Evolutionary conservation across 2,113 vertebrate species (phyloP), one percentile per base, ranked within the genome.

Genomic region (Varanus komodoensis): DNA sequence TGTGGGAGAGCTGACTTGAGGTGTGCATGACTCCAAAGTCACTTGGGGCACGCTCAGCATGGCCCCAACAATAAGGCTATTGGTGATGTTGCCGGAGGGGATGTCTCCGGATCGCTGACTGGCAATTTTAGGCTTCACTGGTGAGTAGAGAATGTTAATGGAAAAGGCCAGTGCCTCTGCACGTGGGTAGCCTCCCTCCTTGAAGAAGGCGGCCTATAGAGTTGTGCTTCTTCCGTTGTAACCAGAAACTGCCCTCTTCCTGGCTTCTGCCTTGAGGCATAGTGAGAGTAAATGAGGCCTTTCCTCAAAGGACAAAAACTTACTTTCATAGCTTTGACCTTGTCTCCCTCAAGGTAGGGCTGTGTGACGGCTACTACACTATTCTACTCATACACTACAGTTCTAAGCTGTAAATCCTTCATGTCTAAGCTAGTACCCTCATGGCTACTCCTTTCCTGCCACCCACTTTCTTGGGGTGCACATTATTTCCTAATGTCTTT

Each of bases 61-160:
- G n/a, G 19, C 12, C 19, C 61, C 48, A 85, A 52, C 82, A 52
- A 77, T 77, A 48, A 75, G 54, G 14, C 81, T 34, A 19, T 84
- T 83, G 71, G 14, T 64, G 21, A 5, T 25, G 29, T 27, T 82
- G 67, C 68, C 34, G 79, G 74, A 50, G 25, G 78, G 50, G 34
- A 6, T 68, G 34, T 82, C 50, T 50, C 88, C 34, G 21, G 82
- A 78, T 78, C 82, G 12, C 82, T 52, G 82, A 54, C 32, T 52
- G 74, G 74, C 57, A 68, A 79, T 84, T 89, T 54, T 69, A 77
- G 74, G 89, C 82, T 79, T 75, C 32, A 29, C 11, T 67, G 73
- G 32, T 78, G 29, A 82, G 57, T 79, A 52, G 68, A 32, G 73
- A 78, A 84, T 84, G 69, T 89, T 89, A 89, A 89, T 89, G 82